phyloP scores from a whole-genome alignment of 2,113 vertebrate species.

The Loxodonta africana region DNA sequence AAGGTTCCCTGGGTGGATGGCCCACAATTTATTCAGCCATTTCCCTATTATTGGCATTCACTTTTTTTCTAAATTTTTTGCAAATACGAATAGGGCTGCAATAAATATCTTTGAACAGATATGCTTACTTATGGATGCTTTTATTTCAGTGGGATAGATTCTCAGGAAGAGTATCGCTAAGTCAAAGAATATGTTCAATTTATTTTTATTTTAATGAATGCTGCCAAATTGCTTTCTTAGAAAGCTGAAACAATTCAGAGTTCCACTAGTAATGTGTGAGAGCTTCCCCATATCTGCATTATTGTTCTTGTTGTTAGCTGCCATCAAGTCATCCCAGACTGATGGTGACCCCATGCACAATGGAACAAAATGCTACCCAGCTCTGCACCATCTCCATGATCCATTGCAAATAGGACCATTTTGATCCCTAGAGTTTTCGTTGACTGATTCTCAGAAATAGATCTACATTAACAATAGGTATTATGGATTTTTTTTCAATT shows the following conservation, averaged over 20 bases:
- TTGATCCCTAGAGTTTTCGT: neutral
- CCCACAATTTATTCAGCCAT: neutral
- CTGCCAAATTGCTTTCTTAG: constrained; percentile 39
- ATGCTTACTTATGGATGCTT: neutral
- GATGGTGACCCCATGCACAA: neutral
- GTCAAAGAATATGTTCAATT: constrained; percentile 44
- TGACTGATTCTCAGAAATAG: neutral
- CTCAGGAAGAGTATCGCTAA: constrained; percentile 21
- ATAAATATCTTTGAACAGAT: neutral
- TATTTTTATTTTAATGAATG: constrained; percentile 59
- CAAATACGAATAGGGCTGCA: neutral
- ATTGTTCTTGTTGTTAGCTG: neutral
- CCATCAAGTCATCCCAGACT: neutral
- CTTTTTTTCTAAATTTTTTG: constrained; percentile 10
- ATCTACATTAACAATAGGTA: neutral
- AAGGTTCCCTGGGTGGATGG: neutral
- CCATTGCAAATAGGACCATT: neutral
- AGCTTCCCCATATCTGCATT: neutral
- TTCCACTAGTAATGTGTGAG: neutral
- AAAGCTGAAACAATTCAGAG: neutral
- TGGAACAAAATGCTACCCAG: neutral
- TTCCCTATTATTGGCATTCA: neutral
- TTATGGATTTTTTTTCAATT: neutral
- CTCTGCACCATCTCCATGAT: neutral
- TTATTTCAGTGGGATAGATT: constrained; percentile 22